phyloP scores from a whole-genome alignment of 2,113 vertebrate species.

The Saccopteryx leptura region DNA sequence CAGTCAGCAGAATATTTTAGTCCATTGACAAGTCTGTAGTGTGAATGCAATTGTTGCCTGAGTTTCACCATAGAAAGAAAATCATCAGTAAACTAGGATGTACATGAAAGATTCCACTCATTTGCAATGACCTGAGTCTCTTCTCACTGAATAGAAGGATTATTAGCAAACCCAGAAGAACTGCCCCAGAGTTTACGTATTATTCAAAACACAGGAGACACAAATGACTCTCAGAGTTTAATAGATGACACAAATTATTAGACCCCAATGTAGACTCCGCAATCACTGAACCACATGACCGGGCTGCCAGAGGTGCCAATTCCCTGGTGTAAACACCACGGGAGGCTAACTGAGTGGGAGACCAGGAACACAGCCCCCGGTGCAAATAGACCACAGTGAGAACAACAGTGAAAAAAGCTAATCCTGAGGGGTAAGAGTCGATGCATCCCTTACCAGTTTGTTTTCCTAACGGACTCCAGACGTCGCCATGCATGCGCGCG shows the following conservation, averaged over 20 bases:
- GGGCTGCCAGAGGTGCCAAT: neutral
- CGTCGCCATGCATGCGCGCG: neutral
- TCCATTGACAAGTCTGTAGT: too few species aligned
- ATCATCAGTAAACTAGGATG: too few species aligned
- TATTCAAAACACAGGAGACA: neutral
- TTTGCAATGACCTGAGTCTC: too few species aligned
- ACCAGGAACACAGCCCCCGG: neutral
- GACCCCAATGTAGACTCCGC: neutral
- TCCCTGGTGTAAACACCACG: neutral
- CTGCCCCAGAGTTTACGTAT: neutral
- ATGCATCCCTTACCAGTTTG: accelerated
- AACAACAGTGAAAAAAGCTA: neutral
- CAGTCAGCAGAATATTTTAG: too few species aligned
- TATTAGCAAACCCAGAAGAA: too few species aligned
- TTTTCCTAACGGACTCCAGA: neutral
- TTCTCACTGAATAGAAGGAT: too few species aligned
- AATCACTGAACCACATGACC: neutral
- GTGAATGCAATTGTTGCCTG: too few species aligned
- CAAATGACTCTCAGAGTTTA: neutral
- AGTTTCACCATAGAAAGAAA: too few species aligned
- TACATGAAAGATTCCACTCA: too few species aligned
- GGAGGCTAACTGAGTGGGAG: neutral
- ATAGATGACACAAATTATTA: neutral
- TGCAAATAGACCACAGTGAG: neutral
- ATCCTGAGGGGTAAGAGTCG: neutral